Evolutionary conservation across 2,888 invertebrate genomes (phyloP).

Genomic region (Rhagonycha lutea): DNA sequence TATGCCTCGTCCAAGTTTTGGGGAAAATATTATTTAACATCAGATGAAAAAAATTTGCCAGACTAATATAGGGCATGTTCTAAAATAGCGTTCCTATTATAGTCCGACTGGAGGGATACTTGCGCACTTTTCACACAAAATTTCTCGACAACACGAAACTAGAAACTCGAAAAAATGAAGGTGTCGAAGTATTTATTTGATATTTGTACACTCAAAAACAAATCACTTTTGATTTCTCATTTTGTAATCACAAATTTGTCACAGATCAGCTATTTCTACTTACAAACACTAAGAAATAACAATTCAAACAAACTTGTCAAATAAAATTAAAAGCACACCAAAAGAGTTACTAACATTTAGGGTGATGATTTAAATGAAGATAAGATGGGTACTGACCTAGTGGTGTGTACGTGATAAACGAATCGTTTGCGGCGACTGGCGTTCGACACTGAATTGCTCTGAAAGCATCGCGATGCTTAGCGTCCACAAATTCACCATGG

Average conservation of each 20-base stretch:
- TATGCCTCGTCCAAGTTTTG: neutral
- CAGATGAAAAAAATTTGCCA: conserved; percentile 7
- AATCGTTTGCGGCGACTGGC: conserved; percentile 54
- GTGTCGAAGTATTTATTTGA: neutral
- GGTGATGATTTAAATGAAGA: conserved; percentile 14
- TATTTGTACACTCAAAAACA: neutral
- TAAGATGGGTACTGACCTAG: conserved; percentile 48
- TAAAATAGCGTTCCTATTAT: conserved; percentile 46
- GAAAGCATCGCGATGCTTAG: conserved; percentile 41
- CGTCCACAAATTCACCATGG: conserved; percentile 38
- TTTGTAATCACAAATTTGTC: neutral
- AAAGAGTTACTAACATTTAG: neutral
- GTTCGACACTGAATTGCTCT: conserved; percentile 54
- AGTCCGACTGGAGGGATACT: conserved; percentile 9
- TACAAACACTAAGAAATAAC: conserved; percentile 13
- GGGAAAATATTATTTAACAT: neutral
- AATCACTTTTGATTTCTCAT: neutral
- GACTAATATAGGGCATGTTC: conserved; percentile 47
- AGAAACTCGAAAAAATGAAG: neutral
- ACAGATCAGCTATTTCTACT: conserved; percentile 10
- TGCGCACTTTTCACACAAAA: neutral
- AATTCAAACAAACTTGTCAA: neutral
- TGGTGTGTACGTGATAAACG: conserved; percentile 45
- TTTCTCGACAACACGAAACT: neutral
- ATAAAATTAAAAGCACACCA: neutral